Conservation (phyloP, 2,888 invertebrate genomes). For the Lasius fuliginosus region DNA sequence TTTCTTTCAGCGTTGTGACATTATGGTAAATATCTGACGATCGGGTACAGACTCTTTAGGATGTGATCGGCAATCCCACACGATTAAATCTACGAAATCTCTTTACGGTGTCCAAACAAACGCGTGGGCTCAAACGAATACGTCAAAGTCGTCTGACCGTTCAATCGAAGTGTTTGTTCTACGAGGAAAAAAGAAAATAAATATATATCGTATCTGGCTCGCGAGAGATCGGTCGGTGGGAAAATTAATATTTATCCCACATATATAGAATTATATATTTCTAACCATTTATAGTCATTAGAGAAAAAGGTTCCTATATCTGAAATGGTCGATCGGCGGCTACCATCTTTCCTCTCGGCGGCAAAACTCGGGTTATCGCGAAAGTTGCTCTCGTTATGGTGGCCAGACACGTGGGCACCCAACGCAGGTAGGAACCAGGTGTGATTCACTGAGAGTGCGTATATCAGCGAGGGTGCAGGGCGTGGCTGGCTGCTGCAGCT, state of each 20-base stretch:
- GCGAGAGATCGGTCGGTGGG: background rate
- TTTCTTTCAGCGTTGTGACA: conserved; percentile 41
- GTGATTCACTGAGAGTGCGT: conserved; percentile 73
- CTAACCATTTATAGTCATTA: background rate
- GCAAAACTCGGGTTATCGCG: conserved; percentile 65
- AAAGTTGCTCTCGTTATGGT: conserved; percentile 73
- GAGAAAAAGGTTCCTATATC: background rate
- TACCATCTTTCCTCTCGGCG: conserved; percentile 48
- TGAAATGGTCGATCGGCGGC: background rate
- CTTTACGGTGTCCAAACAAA: conserved; percentile 34
- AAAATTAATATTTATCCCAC: background rate
- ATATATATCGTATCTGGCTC: conserved; percentile 11
- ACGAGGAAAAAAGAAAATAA: background rate
- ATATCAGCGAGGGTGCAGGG: conserved; percentile 53
- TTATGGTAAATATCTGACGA: conserved; percentile 44
- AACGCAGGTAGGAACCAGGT: conserved; percentile 70
- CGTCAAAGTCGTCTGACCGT: conserved; percentile 6
- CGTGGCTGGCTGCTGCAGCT: conserved; percentile 67
- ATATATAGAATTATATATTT: background rate
- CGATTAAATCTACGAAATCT: conserved; percentile 48
- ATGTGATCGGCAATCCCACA: conserved; percentile 61
- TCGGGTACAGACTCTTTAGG: conserved; percentile 24
- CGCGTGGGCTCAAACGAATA: conserved; percentile 60
- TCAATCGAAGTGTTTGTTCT: conserved; percentile 12
- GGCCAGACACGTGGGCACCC: conserved; percentile 50